A percentile compares a stretch with the other conserved stretches of the same genome.
phyloP scores from a whole-genome alignment of 2,797 vertebrate genomes.

The Notoglanidium macrostoma region DNA sequence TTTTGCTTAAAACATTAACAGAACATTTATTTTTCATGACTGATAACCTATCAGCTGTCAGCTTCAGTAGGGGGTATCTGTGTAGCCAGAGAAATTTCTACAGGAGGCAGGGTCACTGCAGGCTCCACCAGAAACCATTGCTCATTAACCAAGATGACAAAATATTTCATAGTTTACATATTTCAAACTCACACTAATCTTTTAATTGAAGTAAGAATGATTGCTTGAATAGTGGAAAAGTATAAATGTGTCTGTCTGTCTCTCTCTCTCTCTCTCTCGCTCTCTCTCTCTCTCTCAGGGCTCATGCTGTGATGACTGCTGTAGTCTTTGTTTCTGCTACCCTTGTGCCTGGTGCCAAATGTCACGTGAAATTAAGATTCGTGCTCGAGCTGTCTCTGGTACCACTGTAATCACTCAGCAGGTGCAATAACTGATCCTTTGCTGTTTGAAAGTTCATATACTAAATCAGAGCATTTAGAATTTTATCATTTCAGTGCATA shows the following conservation, averaged over 20 bases:
- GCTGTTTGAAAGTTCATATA: not conserved
- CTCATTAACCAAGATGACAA: too few relatives aligned
- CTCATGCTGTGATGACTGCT: constrained; percentile 69
- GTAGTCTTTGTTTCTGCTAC: constrained; percentile 62
- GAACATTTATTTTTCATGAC: not conserved
- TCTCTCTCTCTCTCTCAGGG: constrained; percentile 61
- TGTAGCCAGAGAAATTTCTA: not conserved
- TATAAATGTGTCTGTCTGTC: not conserved
- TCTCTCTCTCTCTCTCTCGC: not conserved
- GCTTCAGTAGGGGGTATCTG: not conserved
- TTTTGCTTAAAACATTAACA: not conserved
- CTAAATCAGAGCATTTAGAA: not conserved
- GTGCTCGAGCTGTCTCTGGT: not conserved
- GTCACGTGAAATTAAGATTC: constrained; percentile 69
- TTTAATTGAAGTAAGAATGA: not conserved
- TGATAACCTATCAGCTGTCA: not conserved
- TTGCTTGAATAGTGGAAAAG: not conserved
- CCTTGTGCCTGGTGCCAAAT: constrained; percentile 71
- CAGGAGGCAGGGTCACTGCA: not conserved
- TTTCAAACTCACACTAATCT: not conserved
- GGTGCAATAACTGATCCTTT: constrained; percentile 26
- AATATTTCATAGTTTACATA: not conserved
- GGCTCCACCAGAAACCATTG: not conserved
- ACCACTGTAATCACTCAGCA: constrained; percentile 61
- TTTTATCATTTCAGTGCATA: not conserved